phyloP scores from a whole-genome alignment of 2,113 vertebrate species.

The Gulo gulo region DNA sequence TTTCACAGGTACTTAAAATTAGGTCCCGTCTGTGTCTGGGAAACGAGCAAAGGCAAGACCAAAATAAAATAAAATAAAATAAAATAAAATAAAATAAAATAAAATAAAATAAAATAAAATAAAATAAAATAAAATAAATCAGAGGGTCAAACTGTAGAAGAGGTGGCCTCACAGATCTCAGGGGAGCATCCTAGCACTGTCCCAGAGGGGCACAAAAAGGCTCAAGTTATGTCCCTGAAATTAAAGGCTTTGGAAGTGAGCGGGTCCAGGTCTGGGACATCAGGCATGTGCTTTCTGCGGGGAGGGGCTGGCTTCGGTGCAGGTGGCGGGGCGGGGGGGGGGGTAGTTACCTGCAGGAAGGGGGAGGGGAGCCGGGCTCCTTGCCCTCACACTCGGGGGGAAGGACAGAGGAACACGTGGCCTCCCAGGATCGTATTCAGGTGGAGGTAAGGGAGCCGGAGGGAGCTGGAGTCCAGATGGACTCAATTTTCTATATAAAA shows the following conservation, averaged over 20 bases:
- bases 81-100: no score
- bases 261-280: not conserved
- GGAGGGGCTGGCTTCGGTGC: not conserved
- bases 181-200: not conserved
- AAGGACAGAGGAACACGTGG: not conserved
- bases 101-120: not conserved
- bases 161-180: not conserved
- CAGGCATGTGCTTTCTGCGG: not conserved
- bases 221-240: not conserved
- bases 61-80: no score
- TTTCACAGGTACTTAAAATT: not conserved
- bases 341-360: not conserved
- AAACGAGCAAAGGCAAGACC: not conserved
- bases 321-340: fast-evolving
- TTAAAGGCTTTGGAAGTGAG: not conserved
- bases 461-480: conserved; percentile 39
- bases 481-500: conserved; percentile 68
- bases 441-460: not conserved
- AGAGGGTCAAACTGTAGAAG: not conserved
- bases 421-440: not conserved
- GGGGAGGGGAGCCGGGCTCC: not conserved
- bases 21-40: not conserved
- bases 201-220: not conserved
- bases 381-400: not conserved
- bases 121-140: not conserved